Evolutionary conservation across 2,888 invertebrate species (phyloP), one percentile per base, ranked within the genome.

Genomic region (Xestoiulus laeticollis): DNA sequence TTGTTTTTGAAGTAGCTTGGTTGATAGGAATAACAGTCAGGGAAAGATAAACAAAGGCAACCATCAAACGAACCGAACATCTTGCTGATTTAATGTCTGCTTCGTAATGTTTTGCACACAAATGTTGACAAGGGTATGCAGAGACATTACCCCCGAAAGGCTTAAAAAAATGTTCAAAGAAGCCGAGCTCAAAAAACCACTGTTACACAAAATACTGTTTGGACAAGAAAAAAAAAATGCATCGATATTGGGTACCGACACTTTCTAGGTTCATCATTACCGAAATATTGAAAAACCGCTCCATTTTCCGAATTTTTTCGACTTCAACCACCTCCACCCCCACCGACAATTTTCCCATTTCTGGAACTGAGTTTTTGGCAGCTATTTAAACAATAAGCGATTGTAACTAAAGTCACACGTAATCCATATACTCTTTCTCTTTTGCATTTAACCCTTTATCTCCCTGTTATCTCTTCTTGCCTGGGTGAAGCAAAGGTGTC

Each of bases 351-450:
- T 38, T 38, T 68, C 68, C 68, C 26, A 26, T 68, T 68, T 68
- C 68, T 26, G 68, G 68, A 68, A 68, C 68, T 68, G 26, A 68
- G 14, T 68, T 68, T n/a, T 68, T 68, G 68, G 68, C 68, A 68
- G 68, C 68, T 68, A 68, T 68, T 10, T 68, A 68, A 68, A 68
- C 68, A 59, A 68, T 68, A 68, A 68, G 68, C 68, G 68, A 26
- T 68, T 26, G 68, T 26, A 68, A 26, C 26, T 68, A 26, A 26
- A 59, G 53, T 59, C 53, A 68, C 26, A 2, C 14, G 68, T 68
- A 68, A 68, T 26, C 26, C 68, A n/a, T 8, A 68, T 68, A n/a
- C n/a, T 59, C 8, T 68, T 68, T 68, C 26, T n/a, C 26, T 26
- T n/a, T 59, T 6, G n/a, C n/a, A 22, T 59, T 68, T 68, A 68